A percentile compares a stretch with the other conserved stretches of the same genome.
Conservation (phyloP, 53 echinoderm and acorn worm species). For the Temnopleurus reevesii region DNA sequence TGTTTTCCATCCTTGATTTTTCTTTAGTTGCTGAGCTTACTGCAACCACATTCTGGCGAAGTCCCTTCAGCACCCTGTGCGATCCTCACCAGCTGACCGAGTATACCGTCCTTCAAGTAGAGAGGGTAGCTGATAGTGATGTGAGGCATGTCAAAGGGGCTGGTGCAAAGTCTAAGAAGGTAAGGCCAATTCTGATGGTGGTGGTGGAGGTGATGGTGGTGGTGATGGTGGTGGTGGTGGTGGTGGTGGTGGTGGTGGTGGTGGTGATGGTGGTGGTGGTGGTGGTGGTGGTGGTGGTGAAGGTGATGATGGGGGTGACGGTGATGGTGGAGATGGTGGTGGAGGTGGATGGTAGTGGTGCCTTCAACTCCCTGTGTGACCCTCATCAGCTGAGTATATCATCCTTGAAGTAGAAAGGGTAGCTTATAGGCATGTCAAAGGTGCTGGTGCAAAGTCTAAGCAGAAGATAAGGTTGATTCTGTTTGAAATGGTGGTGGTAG, state of each 20-base stretch:
- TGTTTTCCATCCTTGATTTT: too few species aligned
- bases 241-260: slow-evolving; percentile 34
- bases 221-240: background rate
- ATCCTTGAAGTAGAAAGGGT: slow-evolving; percentile 82
- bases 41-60: slow-evolving; percentile 75
- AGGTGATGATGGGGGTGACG: background rate
- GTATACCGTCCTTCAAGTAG: slow-evolving; percentile 87
- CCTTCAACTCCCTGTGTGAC: slow-evolving; percentile 69
- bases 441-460: slow-evolving; percentile 72
- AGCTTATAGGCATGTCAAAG: slow-evolving; percentile 65
- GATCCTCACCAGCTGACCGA: slow-evolving; percentile 84
- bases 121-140: slow-evolving; percentile 73
- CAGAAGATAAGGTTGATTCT: slow-evolving; percentile 16
- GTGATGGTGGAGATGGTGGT: background rate
- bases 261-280: slow-evolving; percentile 4
- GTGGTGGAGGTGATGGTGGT: background rate
- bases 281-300: background rate
- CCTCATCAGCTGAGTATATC: slow-evolving; percentile 76
- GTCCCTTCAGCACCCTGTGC: slow-evolving; percentile 71
- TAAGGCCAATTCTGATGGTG: slow-evolving; percentile 46
- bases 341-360: background rate
- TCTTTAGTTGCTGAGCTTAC: slow-evolving; percentile 72
- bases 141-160: slow-evolving; percentile 72
- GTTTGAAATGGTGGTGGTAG: background rate
- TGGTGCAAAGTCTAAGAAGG: slow-evolving; percentile 85